Percentiles rank a stretch among this genome's conserved stretches.
Conservation (phyloP, 2,797 vertebrate genomes). For the Centroberyx gerrardi region DNA sequence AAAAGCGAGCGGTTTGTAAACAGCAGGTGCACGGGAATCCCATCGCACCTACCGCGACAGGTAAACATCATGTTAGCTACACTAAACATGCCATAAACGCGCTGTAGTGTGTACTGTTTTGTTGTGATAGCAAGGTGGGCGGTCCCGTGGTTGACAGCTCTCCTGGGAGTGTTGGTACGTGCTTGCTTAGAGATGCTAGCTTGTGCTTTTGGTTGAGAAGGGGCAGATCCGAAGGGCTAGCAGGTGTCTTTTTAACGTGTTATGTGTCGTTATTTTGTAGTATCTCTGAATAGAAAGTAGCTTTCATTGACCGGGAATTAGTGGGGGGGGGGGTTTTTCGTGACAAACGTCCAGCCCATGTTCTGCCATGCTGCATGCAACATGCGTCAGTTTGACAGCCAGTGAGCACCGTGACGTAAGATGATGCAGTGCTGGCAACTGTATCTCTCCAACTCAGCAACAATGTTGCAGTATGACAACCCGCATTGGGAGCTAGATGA, state of each 20-base stretch:
- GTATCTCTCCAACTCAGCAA: constrained; percentile 10
- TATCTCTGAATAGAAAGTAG: neutral
- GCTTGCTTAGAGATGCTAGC: neutral
- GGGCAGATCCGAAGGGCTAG: too few species aligned
- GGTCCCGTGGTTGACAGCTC: constrained; percentile 18
- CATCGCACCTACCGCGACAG: constrained; percentile 80
- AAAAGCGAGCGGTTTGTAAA: constrained; percentile 48
- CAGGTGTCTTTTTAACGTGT: too few species aligned
- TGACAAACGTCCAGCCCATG: neutral
- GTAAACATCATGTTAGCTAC: constrained; percentile 67
- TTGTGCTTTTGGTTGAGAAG: neutral
- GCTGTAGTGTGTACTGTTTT: constrained; percentile 21
- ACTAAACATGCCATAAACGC: neutral
- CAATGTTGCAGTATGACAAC: neutral
- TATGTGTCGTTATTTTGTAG: too few species aligned
- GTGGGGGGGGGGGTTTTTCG: neutral
- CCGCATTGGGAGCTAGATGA: neutral
- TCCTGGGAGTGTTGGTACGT: neutral
- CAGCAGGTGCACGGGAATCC: constrained; percentile 74
- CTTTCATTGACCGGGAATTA: neutral
- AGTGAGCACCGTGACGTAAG: constrained; percentile 51
- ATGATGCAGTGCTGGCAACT: constrained; percentile 52
- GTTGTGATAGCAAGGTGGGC: constrained; percentile 20
- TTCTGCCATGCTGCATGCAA: constrained; percentile 42
- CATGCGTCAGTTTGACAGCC: constrained; percentile 57